phyloP scores from a whole-genome alignment of 2,888 invertebrate species.

The Troides oblongomaculatus region DNA sequence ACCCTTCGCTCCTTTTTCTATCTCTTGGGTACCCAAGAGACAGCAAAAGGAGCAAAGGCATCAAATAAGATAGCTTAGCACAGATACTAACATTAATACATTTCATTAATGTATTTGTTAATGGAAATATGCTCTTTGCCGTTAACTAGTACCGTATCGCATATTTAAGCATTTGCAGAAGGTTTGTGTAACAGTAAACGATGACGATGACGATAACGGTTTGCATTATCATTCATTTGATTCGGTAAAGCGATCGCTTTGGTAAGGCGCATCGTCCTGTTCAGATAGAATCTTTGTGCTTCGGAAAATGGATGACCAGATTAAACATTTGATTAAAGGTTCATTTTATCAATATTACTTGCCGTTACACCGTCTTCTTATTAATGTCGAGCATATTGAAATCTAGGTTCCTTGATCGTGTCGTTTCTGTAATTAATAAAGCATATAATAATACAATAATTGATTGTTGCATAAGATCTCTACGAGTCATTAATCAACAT shows the following conservation, averaged over 20 bases:
- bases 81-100: constrained; percentile 2
- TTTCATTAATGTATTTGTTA: constrained; percentile 18
- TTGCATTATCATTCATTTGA: constrained; percentile 48
- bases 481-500: no score
- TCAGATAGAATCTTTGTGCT: constrained; percentile 37
- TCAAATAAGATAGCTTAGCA: not conserved
- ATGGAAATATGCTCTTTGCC: constrained; percentile 18
- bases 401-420: no score
- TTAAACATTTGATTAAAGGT: not conserved
- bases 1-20: no score
- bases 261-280: constrained; percentile 38
- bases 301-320: constrained; percentile 14
- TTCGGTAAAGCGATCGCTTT: constrained; percentile 44
- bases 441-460: no score
- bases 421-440: no score
- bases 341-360: not conserved
- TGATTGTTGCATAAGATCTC: no score
- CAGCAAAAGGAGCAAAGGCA: no score
- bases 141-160: constrained; percentile 35
- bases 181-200: constrained; percentile 35
- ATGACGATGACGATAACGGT: constrained; percentile 41
- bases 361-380: not conserved
- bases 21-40: no score
- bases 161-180: constrained; percentile 21
- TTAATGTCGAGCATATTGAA: no score